Conservation (phyloP, 2,888 invertebrate species). For the Schizaphis graminum region DNA sequence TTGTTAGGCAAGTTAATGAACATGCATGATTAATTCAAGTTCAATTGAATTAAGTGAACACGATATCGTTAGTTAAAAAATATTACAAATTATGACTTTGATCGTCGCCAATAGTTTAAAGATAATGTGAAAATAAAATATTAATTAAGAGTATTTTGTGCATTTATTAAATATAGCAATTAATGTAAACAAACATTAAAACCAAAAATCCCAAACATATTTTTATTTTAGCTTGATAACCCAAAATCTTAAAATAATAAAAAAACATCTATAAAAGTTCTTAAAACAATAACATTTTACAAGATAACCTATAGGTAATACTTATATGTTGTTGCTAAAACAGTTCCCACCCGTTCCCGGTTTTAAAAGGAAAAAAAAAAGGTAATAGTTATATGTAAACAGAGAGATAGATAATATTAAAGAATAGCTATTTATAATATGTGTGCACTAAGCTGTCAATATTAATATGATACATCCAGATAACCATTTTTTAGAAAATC, state of each 20-base stretch:
- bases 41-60: not conserved
- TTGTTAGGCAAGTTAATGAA: not conserved
- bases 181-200: conserved; percentile 1
- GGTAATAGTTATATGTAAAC: not conserved
- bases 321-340: too few relatives aligned
- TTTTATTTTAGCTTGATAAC: not conserved
- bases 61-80: not conserved
- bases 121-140: not conserved
- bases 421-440: not conserved
- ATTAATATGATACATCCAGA: not conserved
- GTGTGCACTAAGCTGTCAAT: not conserved
- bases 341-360: too few relatives aligned
- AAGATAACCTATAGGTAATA: not conserved
- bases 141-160: not conserved
- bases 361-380: too few relatives aligned
- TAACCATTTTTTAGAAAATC: not conserved
- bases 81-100: not conserved
- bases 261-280: not conserved
- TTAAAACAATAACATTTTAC: too few relatives aligned
- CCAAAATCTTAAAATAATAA: not conserved
- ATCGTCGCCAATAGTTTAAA: not conserved
- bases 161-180: not conserved
- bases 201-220: not conserved
- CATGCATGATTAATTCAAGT: not conserved
- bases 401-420: not conserved